phyloP scores from a whole-genome alignment of 2,797 vertebrate species.

The Zenarchopterus dispar region DNA sequence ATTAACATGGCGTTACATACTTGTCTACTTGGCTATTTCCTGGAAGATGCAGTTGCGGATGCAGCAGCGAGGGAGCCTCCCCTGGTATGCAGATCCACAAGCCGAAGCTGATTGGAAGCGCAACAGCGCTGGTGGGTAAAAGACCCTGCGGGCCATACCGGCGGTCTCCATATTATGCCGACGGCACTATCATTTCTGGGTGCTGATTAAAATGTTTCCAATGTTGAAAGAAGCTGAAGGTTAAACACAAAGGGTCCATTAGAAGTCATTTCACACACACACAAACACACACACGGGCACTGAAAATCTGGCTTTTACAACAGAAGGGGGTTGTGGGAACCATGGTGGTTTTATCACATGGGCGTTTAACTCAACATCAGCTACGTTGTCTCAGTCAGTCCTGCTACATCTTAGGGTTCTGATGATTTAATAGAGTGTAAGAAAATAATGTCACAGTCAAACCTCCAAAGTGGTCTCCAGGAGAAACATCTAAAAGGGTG shows the following conservation, averaged over 20 bases:
- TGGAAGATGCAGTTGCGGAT: conserved; percentile 39
- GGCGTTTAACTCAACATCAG: not conserved
- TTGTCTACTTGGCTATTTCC: conserved; percentile 32
- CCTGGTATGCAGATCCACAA: conserved; percentile 39
- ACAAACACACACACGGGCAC: not conserved
- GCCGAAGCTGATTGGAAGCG: conserved; percentile 62
- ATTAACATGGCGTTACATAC: conserved; percentile 68
- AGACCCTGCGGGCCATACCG: conserved; percentile 57
- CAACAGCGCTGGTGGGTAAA: conserved; percentile 50
- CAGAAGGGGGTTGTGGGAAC: conserved; percentile 1
- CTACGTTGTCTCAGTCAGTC: conserved; percentile 14
- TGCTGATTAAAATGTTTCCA: conserved; percentile 77
- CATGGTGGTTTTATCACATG: conserved; percentile 21
- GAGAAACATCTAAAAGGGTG: conserved; percentile 4
- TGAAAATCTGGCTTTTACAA: conserved; percentile 17
- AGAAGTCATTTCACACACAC: conserved; percentile 42
- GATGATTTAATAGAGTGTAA: not conserved
- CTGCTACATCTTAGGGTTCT: not conserved
- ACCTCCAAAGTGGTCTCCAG: conserved; percentile 1
- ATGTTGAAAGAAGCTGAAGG: conserved; percentile 78
- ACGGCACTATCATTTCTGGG: conserved; percentile 63
- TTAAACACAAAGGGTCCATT: conserved; percentile 66
- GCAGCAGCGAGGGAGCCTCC: conserved; percentile 39
- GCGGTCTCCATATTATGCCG: conserved; percentile 65
- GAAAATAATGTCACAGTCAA: conserved; percentile 9